Percentiles rank a stretch among this genome's conserved stretches.
These are phyloP conservation scores for Prunella strophiata DNA, from an alignment of 2,797 vertebrate genomes.

Conservation along the genomic window DNA sequence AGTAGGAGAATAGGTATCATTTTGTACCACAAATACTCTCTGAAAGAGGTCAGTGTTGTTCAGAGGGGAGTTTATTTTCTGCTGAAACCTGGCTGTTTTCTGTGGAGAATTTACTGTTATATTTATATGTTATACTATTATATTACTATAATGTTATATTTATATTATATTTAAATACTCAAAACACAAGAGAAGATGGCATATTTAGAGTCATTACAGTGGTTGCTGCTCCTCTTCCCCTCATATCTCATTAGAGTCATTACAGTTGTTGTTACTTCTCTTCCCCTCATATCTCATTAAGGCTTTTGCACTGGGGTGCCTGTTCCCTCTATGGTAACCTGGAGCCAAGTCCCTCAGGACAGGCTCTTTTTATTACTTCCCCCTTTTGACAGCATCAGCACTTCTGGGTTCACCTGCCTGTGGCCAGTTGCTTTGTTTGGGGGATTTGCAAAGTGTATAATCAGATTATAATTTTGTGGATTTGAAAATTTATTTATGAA, in stretches of 20 bases:
- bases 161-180: neutral
- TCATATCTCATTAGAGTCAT: slow-evolving; percentile 25
- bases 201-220: neutral
- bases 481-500: neutral
- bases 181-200: neutral
- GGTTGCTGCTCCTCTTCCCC: neutral
- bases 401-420: neutral
- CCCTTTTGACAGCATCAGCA: neutral
- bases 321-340: neutral
- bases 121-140: neutral
- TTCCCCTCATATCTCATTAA: slow-evolving; percentile 38
- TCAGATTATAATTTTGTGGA: neutral
- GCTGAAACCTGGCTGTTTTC: neutral
- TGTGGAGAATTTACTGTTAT: neutral
- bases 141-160: no score
- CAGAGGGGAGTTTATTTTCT: neutral
- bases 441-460: neutral
- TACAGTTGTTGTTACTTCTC: neutral
- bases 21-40: neutral
- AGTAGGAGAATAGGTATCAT: neutral
- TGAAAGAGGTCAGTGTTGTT: neutral
- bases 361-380: neutral
- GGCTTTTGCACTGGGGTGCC: neutral
- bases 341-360: neutral
- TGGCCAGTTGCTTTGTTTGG: neutral